Percentiles rank a stretch among this genome's conserved stretches.
Conservation (phyloP, 2,888 invertebrate genomes). For the Lepidochitona cinerea region DNA sequence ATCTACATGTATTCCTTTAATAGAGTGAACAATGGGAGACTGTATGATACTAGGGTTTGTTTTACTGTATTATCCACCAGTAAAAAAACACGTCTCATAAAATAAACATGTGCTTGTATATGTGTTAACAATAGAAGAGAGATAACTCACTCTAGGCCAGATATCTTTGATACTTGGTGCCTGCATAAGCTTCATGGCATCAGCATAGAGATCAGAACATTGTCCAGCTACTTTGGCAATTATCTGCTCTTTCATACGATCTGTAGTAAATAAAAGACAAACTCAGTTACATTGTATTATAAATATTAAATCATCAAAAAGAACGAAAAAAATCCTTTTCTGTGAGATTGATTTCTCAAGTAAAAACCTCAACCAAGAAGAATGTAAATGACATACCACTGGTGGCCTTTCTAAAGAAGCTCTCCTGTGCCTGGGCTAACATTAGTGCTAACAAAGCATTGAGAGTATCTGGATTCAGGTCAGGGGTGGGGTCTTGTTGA, state of each 20-base stretch:
- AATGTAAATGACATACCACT: no score
- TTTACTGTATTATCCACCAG: no score
- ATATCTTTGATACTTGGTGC: conserved; percentile 85
- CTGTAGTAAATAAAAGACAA: conserved; percentile 72
- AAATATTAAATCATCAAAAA: no score
- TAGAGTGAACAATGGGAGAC: no score
- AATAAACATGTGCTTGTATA: no score
- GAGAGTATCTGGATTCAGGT: conserved; percentile 93
- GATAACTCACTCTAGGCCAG: conserved; percentile 89
- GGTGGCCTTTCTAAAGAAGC: conserved; percentile 92
- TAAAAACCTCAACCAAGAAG: no score
- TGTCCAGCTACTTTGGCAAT: conserved; percentile 93
- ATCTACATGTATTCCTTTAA: no score
- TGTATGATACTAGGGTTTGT: no score
- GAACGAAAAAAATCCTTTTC: not conserved
- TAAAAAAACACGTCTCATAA: no score
- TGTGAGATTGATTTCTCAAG: not conserved
- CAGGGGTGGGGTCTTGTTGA: conserved; percentile 96
- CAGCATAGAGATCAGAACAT: conserved; percentile 93
- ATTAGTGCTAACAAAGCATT: conserved; percentile 88
- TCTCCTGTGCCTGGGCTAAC: conserved; percentile 99
- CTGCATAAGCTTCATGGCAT: conserved; percentile 88
- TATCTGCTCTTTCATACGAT: conserved; percentile 94
- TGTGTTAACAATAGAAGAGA: no score
- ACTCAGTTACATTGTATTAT: not conserved